phyloP scores from a whole-genome alignment of 2,113 vertebrate genomes.

The Ellobius talpinus region DNA sequence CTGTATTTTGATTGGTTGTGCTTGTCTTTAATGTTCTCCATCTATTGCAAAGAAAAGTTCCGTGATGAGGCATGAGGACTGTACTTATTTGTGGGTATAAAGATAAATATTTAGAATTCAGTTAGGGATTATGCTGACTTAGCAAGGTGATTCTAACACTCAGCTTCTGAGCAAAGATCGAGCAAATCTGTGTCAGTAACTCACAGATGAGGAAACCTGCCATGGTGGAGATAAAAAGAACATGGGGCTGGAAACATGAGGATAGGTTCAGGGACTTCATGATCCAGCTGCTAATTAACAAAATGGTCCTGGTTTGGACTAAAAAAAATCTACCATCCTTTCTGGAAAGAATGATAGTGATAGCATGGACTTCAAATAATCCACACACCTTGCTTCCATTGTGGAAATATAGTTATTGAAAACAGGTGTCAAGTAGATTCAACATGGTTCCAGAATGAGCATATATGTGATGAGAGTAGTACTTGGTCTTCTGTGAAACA shows the following conservation, averaged over 20 bases:
- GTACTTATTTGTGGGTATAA: not conserved
- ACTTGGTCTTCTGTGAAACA: not conserved
- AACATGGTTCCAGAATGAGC: not conserved
- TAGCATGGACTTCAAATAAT: not conserved
- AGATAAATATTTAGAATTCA: not conserved
- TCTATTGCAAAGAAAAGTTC: not conserved
- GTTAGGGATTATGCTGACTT: not conserved
- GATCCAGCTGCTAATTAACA: constrained; percentile 6
- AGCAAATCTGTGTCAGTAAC: not conserved
- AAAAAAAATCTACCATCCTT: not conserved
- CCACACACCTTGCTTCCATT: not conserved
- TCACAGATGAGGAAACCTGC: not conserved
- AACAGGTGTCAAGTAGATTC: not conserved
- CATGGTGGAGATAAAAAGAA: not conserved
- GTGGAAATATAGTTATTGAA: not conserved
- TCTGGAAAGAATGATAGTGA: not conserved
- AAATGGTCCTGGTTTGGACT: not conserved
- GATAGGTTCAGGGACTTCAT: not conserved
- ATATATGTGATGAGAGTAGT: not conserved
- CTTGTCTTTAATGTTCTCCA: not conserved
- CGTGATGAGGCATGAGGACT: not conserved
- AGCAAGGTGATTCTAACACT: not conserved
- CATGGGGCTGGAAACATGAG: not conserved
- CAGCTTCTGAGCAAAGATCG: not conserved
- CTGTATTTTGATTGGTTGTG: not conserved